Conservation (phyloP, 2,113 vertebrate species). For the Grantiella picta region DNA sequence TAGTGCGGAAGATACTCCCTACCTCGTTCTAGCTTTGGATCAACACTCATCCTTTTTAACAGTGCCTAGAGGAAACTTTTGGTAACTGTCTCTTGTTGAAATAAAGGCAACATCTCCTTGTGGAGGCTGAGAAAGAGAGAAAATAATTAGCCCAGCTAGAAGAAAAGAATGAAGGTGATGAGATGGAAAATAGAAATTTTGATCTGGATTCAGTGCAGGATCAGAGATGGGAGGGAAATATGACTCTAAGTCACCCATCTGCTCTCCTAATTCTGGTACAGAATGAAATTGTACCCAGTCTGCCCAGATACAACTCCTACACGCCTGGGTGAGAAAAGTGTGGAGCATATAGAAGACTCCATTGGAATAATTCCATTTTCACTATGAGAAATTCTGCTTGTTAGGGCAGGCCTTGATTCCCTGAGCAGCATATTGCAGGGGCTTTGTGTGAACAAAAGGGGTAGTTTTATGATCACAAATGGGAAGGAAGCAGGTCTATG, state of each 20-base stretch:
- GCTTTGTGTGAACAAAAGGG: neutral
- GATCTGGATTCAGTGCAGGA: constrained; percentile 51
- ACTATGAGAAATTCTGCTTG: constrained; percentile 11
- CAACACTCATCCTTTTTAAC: neutral
- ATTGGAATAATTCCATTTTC: constrained; percentile 35
- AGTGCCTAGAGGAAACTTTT: neutral
- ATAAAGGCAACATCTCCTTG: neutral
- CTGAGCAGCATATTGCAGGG: neutral
- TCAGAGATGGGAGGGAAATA: constrained; percentile 41
- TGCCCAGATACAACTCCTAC: constrained; percentile 63
- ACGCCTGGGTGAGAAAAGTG: constrained; percentile 47
- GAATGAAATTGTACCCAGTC: constrained; percentile 59
- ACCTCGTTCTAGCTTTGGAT: neutral
- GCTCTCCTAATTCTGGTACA: constrained; percentile 62
- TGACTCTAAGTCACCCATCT: constrained; percentile 65
- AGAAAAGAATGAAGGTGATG: neutral
- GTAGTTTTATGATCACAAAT: neutral
- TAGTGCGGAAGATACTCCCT: neutral
- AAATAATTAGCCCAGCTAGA: neutral
- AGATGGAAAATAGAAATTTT: constrained; percentile 42
- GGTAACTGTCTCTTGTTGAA: neutral
- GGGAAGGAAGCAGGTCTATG: neutral
- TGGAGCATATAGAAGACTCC: constrained; percentile 56
- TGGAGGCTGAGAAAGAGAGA: neutral
- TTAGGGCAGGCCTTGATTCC: constrained; percentile 18